Evolutionary conservation across 2,888 invertebrate genomes (phyloP).

Genomic region (Brachyopa scutellaris): DNA sequence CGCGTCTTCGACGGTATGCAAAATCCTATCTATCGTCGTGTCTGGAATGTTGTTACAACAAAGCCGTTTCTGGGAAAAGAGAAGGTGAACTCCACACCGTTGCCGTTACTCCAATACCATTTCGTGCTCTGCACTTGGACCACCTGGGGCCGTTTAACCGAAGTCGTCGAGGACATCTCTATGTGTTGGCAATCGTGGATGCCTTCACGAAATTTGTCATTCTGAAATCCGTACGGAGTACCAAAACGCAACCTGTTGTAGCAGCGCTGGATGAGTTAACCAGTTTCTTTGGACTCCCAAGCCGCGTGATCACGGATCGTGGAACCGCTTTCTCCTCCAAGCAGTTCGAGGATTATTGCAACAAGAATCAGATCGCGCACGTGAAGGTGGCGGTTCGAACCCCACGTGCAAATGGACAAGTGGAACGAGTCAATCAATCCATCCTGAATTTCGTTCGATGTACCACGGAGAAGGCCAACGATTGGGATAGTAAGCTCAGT

Average conservation of each 20-base stretch:
- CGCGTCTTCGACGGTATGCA: neutral
- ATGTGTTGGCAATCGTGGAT: no score
- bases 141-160: no score
- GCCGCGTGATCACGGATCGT: neutral
- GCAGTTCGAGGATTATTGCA: neutral
- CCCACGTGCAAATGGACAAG: neutral
- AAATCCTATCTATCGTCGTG: constrained; percentile 6
- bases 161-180: no score
- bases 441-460: neutral
- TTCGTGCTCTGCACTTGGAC: neutral
- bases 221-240: no score
- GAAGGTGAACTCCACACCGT: neutral
- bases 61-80: neutral
- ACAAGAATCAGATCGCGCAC: neutral
- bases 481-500: no score
- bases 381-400: neutral
- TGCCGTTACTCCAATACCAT: neutral
- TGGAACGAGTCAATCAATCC: neutral
- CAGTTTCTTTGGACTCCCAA: no score
- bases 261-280: no score
- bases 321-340: neutral
- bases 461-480: no score
- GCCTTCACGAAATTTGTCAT: no score
- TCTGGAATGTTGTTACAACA: constrained; percentile 12
- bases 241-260: no score